A percentile compares a stretch with the other conserved stretches of the same genome.
phyloP scores from a whole-genome alignment of 2,888 invertebrate species.

The Himalopsyche anomala region DNA sequence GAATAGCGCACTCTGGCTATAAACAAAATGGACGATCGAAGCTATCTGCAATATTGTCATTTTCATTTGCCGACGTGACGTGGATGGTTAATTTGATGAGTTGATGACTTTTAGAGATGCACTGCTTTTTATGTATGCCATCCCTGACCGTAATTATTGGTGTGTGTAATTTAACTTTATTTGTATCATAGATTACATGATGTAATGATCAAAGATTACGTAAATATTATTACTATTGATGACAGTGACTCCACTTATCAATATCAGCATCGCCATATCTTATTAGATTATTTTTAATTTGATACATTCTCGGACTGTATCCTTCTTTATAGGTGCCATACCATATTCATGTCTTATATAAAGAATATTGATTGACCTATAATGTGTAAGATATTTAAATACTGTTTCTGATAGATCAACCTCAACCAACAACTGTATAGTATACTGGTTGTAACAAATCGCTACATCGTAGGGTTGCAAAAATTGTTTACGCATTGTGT shows the following conservation, averaged over 20 bases:
- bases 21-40: conserved; percentile 36
- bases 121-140: conserved; percentile 34
- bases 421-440: too few relatives aligned
- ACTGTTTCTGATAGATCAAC: too few relatives aligned
- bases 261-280: too few relatives aligned
- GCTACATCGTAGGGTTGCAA: too few relatives aligned
- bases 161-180: conserved; percentile 16
- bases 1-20: conserved; percentile 17
- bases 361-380: too few relatives aligned
- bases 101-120: conserved; percentile 32
- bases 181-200: conserved; percentile 21
- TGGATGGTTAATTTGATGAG: conserved; percentile 5
- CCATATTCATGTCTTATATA: too few relatives aligned
- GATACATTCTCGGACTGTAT: too few relatives aligned
- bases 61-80: conserved; percentile 37
- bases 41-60: conserved; percentile 38
- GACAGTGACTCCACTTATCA: not conserved
- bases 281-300: too few relatives aligned
- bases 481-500: too few relatives aligned
- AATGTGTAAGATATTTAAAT: too few relatives aligned
- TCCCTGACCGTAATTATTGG: conserved; percentile 19
- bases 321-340: too few relatives aligned
- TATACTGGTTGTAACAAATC: too few relatives aligned
- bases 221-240: conserved; percentile 24
- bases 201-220: conserved; percentile 19